Percentiles rank a stretch among this genome's conserved stretches.
Evolutionary conservation across 2,888 invertebrate species (phyloP).

Genomic region (Xylophagus ater): DNA sequence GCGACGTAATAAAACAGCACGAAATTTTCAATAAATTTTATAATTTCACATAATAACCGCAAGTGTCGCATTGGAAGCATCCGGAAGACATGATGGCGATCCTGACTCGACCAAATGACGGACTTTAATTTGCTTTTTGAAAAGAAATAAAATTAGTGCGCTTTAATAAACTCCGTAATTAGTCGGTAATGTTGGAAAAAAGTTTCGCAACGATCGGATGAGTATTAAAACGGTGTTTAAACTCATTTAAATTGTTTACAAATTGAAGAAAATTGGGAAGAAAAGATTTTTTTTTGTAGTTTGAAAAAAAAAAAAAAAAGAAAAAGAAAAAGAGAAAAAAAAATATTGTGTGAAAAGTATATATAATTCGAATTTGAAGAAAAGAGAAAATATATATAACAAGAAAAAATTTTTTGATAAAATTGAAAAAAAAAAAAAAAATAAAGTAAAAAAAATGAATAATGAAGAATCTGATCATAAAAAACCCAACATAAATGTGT

Average conservation of each 20-base stretch:
- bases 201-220: slow-evolving; percentile 4
- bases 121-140: slow-evolving; percentile 14
- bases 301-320: slow-evolving; percentile 13
- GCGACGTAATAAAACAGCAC: too few relatives aligned
- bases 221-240: slow-evolving; percentile 5
- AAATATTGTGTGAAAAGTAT: too few relatives aligned
- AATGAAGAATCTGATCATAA: slow-evolving; percentile 33
- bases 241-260: not conserved
- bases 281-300: not conserved
- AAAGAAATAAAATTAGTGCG: slow-evolving; percentile 7
- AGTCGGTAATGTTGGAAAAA: slow-evolving; percentile 8
- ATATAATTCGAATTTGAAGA: too few relatives aligned
- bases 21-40: too few relatives aligned
- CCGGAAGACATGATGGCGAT: slow-evolving; percentile 60
- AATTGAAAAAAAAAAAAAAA: slow-evolving; percentile 5
- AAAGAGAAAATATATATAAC: too few relatives aligned
- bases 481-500: slow-evolving; percentile 34
- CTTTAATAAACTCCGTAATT: slow-evolving; percentile 2
- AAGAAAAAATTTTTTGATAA: too few relatives aligned
- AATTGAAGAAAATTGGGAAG: not conserved
- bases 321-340: too few relatives aligned
- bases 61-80: slow-evolving; percentile 38
- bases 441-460: slow-evolving; percentile 25
- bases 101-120: slow-evolving; percentile 27
- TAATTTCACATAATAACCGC: not conserved